A percentile compares a stretch with the other conserved stretches of the same genome.
phyloP scores from a whole-genome alignment of 2,797 vertebrate species.

The Enteromius paludinosus region DNA sequence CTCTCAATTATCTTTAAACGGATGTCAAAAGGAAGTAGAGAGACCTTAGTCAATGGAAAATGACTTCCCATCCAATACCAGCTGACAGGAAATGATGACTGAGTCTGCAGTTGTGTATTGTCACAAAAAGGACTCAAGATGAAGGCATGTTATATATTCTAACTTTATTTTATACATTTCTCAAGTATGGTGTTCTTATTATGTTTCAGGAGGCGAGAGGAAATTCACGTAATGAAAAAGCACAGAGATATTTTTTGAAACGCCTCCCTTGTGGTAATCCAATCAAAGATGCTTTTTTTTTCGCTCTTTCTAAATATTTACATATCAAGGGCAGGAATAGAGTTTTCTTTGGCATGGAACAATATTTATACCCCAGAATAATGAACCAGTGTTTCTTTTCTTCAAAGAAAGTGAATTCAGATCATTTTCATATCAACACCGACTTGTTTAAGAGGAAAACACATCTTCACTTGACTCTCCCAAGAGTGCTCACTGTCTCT shows the following conservation, averaged over 20 bases:
- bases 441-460: conserved; percentile 40
- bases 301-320: conserved; percentile 47
- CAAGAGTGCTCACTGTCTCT: conserved; percentile 28
- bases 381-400: conserved; percentile 40
- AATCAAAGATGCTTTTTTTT: conserved; percentile 14
- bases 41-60: conserved; percentile 37
- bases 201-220: conserved; percentile 3
- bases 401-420: conserved; percentile 43
- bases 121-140: background rate
- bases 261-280: conserved; percentile 28
- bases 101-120: background rate
- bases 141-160: background rate
- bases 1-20: conserved; percentile 36
- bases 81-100: background rate
- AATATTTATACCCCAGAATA: conserved; percentile 41
- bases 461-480: conserved; percentile 41
- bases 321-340: conserved; percentile 51
- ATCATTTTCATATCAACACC: conserved; percentile 55
- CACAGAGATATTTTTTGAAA: conserved; percentile 21
- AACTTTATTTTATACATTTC: conserved; percentile 30
- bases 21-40: background rate
- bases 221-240: conserved; percentile 37
- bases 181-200: conserved; percentile 21
- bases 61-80: background rate
- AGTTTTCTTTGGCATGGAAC: conserved; percentile 31